phyloP scores from a whole-genome alignment of 1,140 invertebrate species.

The Neuroterus valhalla region DNA sequence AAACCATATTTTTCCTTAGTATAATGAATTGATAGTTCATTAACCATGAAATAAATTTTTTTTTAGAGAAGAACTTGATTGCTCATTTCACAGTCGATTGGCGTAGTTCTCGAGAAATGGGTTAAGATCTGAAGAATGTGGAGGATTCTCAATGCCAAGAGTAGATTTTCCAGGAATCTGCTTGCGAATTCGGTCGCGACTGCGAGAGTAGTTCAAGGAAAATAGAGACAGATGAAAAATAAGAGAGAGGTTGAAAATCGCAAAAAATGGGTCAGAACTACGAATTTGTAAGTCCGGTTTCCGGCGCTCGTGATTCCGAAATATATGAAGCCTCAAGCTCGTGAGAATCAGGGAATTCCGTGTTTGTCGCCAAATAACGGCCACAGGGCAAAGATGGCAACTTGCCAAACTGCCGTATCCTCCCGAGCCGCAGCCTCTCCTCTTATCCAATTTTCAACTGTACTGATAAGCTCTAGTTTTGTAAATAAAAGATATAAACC shows the following conservation, averaged over 20 bases:
- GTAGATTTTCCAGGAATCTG: conserved; percentile 18
- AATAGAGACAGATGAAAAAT: not conserved
- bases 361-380: not conserved
- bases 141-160: conserved; percentile 25
- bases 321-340: not conserved
- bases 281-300: conserved; percentile 22
- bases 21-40: no score
- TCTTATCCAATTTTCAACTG: not conserved
- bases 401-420: conserved; percentile 6
- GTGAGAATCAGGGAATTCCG: conserved; percentile 13
- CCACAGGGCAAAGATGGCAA: conserved; percentile 18
- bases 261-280: conserved; percentile 20
- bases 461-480: not conserved
- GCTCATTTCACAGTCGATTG: conserved; percentile 3
- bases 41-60: not conserved
- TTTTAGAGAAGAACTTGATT: not conserved
- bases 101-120: conserved; percentile 15
- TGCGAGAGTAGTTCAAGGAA: conserved; percentile 13
- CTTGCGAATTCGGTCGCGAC: conserved; percentile 9
- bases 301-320: conserved; percentile 6
- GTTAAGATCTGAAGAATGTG: conserved; percentile 21
- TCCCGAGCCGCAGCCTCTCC: not conserved
- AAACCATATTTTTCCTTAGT: no score
- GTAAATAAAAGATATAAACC: no score
- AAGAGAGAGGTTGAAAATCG: conserved; percentile 3